A percentile compares a stretch with the other conserved stretches of the same genome.
Evolutionary conservation across 2,797 vertebrate species (phyloP).

Genomic region (Sphenopsis melanotis): DNA sequence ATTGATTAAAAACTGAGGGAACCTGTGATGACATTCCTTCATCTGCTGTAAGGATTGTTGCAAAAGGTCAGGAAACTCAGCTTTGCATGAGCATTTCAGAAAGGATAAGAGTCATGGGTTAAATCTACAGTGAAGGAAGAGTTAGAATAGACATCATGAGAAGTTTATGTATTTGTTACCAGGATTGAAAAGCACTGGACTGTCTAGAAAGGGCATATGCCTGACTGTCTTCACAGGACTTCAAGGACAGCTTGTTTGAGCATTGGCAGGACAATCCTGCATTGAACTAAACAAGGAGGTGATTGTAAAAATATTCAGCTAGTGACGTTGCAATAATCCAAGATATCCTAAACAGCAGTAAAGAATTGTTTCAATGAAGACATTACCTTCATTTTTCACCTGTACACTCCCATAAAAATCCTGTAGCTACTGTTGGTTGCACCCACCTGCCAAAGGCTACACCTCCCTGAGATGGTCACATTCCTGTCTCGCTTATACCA

Average conservation of each 20-base stretch:
- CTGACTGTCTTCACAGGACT: not conserved
- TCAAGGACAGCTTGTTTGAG: not conserved
- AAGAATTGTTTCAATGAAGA: not conserved
- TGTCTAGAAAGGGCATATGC: not conserved
- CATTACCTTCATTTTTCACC: not conserved
- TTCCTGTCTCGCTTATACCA: not conserved
- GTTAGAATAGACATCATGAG: not conserved
- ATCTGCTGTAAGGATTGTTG: not conserved
- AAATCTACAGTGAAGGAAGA: not conserved
- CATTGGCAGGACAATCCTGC: not conserved
- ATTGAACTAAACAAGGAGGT: not conserved
- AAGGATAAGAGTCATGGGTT: not conserved
- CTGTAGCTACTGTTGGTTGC: not conserved
- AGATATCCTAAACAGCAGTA: not conserved
- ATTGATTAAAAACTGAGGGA: not conserved
- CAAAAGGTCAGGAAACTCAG: not conserved
- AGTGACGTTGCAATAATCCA: not conserved
- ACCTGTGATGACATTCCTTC: rapidly evolving
- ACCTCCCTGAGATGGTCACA: not conserved
- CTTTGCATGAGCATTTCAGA: not conserved
- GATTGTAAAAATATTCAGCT: not conserved
- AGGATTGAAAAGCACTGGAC: not conserved
- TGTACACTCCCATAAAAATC: not conserved
- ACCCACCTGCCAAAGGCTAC: not conserved
- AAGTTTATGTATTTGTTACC: not conserved